Conservation (phyloP, 2,888 invertebrate species). For the Magallana nippona region DNA sequence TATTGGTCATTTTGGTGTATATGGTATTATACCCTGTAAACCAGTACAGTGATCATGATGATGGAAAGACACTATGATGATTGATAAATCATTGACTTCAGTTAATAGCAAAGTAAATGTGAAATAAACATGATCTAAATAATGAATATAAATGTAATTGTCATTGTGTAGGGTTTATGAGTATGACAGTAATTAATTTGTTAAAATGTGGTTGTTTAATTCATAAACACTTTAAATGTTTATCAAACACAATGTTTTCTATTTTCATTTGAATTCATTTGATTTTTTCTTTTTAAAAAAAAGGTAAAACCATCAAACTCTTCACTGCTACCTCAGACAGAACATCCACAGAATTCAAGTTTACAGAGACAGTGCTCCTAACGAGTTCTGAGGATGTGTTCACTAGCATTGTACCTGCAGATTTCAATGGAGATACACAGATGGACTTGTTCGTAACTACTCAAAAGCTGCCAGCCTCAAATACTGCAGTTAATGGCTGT, state of each 20-base stretch:
- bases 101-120: too few species aligned
- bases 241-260: not conserved
- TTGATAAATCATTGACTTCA: too few species aligned
- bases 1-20: too few species aligned
- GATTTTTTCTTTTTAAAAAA: not conserved
- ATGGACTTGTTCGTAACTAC: constrained; percentile 92
- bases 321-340: constrained; percentile 12
- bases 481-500: constrained; percentile 53
- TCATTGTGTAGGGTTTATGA: too few species aligned
- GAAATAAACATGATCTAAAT: too few species aligned
- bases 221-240: not conserved
- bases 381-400: constrained; percentile 62
- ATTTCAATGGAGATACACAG: constrained; percentile 95
- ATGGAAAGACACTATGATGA: too few species aligned
- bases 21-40: too few species aligned
- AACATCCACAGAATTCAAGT: constrained; percentile 38
- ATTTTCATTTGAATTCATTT: not conserved
- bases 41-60: too few species aligned
- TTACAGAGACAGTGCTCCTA: constrained; percentile 3
- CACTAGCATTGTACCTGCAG: constrained; percentile 92
- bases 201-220: too few species aligned
- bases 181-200: too few species aligned
- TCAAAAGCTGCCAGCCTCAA: constrained; percentile 23
- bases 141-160: too few species aligned
- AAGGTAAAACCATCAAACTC: constrained; percentile 14